Evolutionary conservation across 2,797 vertebrate species (phyloP), one percentile per base, ranked within the genome.

Genomic region (Myioborus miniatus): DNA sequence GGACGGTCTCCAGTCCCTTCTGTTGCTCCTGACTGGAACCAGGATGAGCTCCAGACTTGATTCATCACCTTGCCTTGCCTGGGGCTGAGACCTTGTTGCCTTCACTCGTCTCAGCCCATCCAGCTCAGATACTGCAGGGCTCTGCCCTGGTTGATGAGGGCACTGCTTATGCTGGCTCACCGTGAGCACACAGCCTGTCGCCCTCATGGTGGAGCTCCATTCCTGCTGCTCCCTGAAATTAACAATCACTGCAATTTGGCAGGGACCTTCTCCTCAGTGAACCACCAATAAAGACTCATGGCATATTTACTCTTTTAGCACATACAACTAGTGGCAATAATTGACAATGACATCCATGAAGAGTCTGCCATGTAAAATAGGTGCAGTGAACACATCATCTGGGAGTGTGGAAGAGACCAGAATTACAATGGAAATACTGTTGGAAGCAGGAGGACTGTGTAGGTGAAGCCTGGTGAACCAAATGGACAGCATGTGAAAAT

Each of bases 111-210:
- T 70, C 62, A 64, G 41, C 22, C 12, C 30, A 68, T 24, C 17
- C 62, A 56, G 49, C 24, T 74, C 36, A 41, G 74, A 56, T 11
- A 27, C 50, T 81, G 36, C 36, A 53, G 53, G 56, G 70, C 27
- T 9, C 16, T 37, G 29, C 24, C 23, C 27, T 41, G 39, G 29
- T 1, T 46, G 41, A 11, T 15, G 34, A 69, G 34, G n/a, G 9
- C 19, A 11, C 22, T 55, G 62, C 27, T 23, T 27, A 8, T 17
- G 27, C 62, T 63, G n/a, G 11, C 43, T 55, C 39, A 37, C 29
- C 0, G 0, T 22, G 32, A 69, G 22, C 4, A 1, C 36, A 43
- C 36, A 50, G 43, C 18, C 58, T 26, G 32, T 12, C 1, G 0
- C 3, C 27, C 4, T 41, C 34, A 17, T 0, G 14, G 55, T 37